Conservation (phyloP, 2,797 vertebrate species). For the Tadarida brasiliensis region DNA sequence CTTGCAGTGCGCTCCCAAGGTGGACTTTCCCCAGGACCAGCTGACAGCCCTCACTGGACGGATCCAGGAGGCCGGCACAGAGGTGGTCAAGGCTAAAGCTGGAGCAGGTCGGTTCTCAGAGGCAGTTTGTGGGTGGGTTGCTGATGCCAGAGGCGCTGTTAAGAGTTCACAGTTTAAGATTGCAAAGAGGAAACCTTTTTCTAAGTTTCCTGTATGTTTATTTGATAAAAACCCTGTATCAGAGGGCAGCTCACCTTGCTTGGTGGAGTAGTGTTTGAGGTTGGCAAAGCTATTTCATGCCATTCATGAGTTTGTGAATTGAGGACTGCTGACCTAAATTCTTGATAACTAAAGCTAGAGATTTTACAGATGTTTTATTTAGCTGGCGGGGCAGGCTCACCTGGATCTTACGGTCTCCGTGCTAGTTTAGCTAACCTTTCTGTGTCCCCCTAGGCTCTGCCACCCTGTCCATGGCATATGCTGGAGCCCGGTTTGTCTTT, state of each 20-base stretch:
- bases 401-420: accelerated
- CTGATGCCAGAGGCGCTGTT: neutral
- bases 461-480: slow-evolving; percentile 98
- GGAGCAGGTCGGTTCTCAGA: slow-evolving; percentile 90
- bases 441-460: slow-evolving; percentile 92
- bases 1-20: slow-evolving; percentile 94
- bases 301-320: neutral
- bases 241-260: neutral
- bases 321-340: neutral
- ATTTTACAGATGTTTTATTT: accelerated
- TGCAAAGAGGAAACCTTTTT: neutral
- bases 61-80: slow-evolving; percentile 98
- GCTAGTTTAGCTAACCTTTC: neutral
- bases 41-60: slow-evolving; percentile 91
- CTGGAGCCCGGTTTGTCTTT: slow-evolving; percentile 97
- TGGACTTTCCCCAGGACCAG: slow-evolving; percentile 96
- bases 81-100: slow-evolving; percentile 98
- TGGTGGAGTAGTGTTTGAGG: too few species aligned
- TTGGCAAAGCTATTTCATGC: neutral
- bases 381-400: accelerated
- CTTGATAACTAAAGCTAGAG: neutral
- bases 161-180: neutral
- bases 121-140: accelerated
- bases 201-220: neutral
- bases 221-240: neutral